Base-by-base conservation (phyloP, 2,797 vertebrate species). In the Anguilla obscura region DNA sequence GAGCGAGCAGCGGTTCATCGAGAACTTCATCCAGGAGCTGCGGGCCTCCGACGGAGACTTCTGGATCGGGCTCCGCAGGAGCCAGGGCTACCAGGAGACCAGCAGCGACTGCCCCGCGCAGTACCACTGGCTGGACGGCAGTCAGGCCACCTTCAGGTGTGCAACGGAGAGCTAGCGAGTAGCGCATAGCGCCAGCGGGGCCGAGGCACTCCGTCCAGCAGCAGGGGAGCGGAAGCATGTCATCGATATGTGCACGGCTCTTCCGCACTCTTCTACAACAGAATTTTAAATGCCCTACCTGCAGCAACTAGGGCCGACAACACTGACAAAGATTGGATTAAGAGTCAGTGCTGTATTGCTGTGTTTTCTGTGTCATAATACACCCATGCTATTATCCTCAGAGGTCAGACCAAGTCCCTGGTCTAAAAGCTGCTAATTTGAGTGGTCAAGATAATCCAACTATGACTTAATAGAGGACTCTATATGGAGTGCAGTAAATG, bases 11-110 rank as follows among this genome's bases (percentile, higher is more conserved):
- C 96, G 90, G 18, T 90, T 98, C 90, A 94, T 99, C 1, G 96
- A 98, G 88, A 96, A 94, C 1, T 96, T 98, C 27, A 96, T 99
- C 79, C 92, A 95, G 56, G 96, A 96, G 86, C 96, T 99, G 76
- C 93, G 95, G 10, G 95, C 97, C 0, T 95, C 97, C 0, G 98
- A 99, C 16, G 98, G 98, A 0, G 98, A 99, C 90, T 99, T 99
- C 94, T 99, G 98, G 98, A 98, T 99, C 3, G 98, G 98, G 0
- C 97, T 99, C 0, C 94, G 95, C 14, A 97, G 98, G 91, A 94
- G 84, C 54, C 94, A 95, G 9, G 94, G 95, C 30, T 92, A 96
- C 0, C 94, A 91, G 33, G 94, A 95, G 80, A 97, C 95, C 66
- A 94, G 91, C 86, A 94, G 93, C 0, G 95, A 97, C 89, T 99